Evolutionary conservation across 2,113 vertebrate species (phyloP), one percentile per base, ranked within the genome.

Genomic region (Dryoscopus gambensis): DNA sequence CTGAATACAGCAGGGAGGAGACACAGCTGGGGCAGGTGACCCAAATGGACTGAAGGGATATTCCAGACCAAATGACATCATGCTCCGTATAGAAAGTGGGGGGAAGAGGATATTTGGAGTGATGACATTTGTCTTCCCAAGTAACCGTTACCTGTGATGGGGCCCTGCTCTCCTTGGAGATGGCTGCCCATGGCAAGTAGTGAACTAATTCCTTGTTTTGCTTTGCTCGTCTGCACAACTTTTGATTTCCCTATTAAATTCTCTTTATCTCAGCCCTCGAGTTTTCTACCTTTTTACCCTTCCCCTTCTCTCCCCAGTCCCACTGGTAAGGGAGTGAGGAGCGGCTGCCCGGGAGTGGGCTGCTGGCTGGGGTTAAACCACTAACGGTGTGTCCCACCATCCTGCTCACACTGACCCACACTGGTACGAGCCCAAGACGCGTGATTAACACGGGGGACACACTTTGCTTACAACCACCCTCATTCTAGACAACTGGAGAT

Each of bases 401-500:
- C 9, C 33, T 6, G 0, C 21, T 14, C 23, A 13, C 23, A 1
- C 39, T 4, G 8, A 25, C 44, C 40, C 1, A 6, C 0, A 0
- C 1, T 1, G 6, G 6, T 11, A 5, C 0, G 0, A 70, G 22
- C 35, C 25, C 20, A 9, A 2, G 5, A 19, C 1, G 1, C 15
- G 5, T 4, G 18, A 3, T 2, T 5, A 62, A 11, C 12, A 8
- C 13, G 5, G 9, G 7, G 20, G 5, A 35, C 44, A 9, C 25
- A 0, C 22, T 13, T 22, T 4, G 13, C 20, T 53, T 5, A 14
- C 35, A 27, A 2, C 5, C 18, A 40, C 5, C 7, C 13, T 15
- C 15, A 3, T 10, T 7, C 49, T 2, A 15, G 1, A 0, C 20
- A 14, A 2, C 2, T 2, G 1, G 4, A 5, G 1, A 5, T 1